phyloP scores from a whole-genome alignment of 2,797 vertebrate species.

The Pipistrellus pipistrellus region DNA sequence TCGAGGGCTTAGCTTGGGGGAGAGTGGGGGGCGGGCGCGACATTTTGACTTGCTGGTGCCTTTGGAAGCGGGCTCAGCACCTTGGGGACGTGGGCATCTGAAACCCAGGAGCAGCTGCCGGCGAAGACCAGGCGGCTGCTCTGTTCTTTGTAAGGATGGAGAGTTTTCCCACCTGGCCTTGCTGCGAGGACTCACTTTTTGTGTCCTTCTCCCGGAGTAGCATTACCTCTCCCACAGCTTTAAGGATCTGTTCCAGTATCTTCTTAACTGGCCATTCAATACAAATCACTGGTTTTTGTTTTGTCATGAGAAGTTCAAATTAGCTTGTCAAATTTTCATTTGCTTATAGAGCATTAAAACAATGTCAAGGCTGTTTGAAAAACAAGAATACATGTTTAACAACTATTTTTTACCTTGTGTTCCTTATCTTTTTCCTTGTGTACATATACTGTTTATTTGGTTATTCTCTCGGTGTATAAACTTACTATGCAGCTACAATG shows the following conservation, averaged over 20 bases:
- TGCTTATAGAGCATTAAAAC: background rate
- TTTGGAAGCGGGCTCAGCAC: background rate
- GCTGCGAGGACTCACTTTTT: background rate
- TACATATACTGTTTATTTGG: background rate
- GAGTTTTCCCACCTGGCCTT: background rate
- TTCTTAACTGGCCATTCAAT: background rate
- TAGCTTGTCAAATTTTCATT: background rate
- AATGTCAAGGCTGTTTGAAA: background rate
- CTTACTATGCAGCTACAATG: background rate
- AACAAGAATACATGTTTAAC: background rate
- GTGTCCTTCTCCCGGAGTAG: background rate
- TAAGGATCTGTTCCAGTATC: background rate
- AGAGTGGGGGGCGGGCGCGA: background rate
- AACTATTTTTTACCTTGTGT: background rate
- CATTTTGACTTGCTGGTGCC: background rate
- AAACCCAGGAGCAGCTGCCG: background rate
- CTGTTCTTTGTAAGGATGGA: background rate
- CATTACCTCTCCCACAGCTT: background rate
- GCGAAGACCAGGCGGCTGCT: background rate
- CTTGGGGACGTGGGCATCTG: background rate
- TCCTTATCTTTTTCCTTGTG: background rate
- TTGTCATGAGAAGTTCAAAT: constrained; percentile 26
- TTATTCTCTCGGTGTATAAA: background rate
- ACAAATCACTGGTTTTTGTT: background rate
- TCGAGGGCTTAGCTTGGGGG: background rate